Base-by-base conservation (phyloP, 1,140 invertebrate species). In the Drosophila varians region DNA sequence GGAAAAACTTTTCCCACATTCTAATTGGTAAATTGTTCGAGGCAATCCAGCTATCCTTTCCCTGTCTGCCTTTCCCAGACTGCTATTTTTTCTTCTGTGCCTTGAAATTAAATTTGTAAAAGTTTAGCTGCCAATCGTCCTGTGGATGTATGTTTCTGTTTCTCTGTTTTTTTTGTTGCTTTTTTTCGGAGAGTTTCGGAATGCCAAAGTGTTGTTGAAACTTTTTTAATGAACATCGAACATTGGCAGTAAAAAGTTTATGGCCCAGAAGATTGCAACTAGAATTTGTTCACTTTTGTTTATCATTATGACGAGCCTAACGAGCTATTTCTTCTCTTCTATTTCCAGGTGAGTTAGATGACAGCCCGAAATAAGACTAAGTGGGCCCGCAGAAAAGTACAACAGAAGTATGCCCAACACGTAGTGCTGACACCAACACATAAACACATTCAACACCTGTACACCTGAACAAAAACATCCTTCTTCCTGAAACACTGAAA, bases 1-100 rank as follows among this genome's bases (percentile, higher is more conserved):
- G 7, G 18, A 21, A 14, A 49, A 74, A 73, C 26, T 64, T 73
- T 53, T 72, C 46, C 40, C 36, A 28, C 54, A 69, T 48, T 52
- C 76, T 84, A 84, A 86, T 84, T 84, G 72, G 66, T 68, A 68
- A 84, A 86, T 62, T 75, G 68, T 64, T 77, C 42, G 45, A 14
- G 46, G 52, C 70, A 51, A 51, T 58, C 47, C 40, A 19, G 45
- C 54, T 40, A 38, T 48, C 60, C 58, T 65, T 65, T 23, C 11
- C 1, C 48, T 21, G 8, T 23, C 43, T 28, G n/a, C n/a, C 34
- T 6, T 6, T 64, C 9, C 23, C 11, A 18, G 25, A 2, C n/a
- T 7, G 11, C 9, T 16, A 34, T 45, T 9, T 36, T 9, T 36
- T 34, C 36, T 9, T 25, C 48, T 43, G 18, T 42, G 34, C 49